Evolutionary conservation across 2,113 vertebrate species (phyloP), one percentile per base, ranked within the genome.

Genomic region (Pardalotus punctatus): DNA sequence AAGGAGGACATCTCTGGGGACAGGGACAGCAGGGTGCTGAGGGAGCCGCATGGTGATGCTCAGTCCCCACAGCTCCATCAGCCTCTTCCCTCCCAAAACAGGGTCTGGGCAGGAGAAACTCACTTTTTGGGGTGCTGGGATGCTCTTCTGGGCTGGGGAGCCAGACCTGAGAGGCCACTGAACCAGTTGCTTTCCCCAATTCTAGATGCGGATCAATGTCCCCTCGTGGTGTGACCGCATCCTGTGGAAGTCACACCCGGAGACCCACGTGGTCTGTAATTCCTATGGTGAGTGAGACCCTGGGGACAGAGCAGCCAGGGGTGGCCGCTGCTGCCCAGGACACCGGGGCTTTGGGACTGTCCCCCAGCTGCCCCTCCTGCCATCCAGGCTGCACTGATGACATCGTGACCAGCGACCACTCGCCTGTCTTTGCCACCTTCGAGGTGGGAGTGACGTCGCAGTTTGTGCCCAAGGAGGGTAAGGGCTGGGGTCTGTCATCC

Each of bases 141-240:
- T 45, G 42, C 33, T 51, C 45, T 35, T 53, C 42, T 61, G 54
- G 38, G 36, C 20, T 27, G 36, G 11, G 11, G 2, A 77, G 45
- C 9, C 47, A 31, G 43, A 53, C 0, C 4, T 0, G 0, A 56
- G 58, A 12, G 48, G 28, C 2, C 4, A 6, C 31, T 18, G 56
- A 47, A 18, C 7, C 3, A 1, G 8, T 28, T 42, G 40, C 35
- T 56, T 47, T 53, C 14, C 28, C 36, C 12, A 0, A 42, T 60
- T 84, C 9, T 9, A 99, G 99, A 93, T 99, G 77, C 96, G 98
- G 74, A 98, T 99, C 73, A 99, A 98, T 5, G 99, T 98, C 42
- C 99, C 99, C 15, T 99, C 98, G 0, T 99, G 99, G 99, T 99
- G 98, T 45, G 99, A 99, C 86, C 97, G 99, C 72, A 97, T 99